These are phyloP conservation scores for Pelosia muscerda DNA, from an alignment of 2,888 invertebrate species.

Conservation along the genomic window DNA sequence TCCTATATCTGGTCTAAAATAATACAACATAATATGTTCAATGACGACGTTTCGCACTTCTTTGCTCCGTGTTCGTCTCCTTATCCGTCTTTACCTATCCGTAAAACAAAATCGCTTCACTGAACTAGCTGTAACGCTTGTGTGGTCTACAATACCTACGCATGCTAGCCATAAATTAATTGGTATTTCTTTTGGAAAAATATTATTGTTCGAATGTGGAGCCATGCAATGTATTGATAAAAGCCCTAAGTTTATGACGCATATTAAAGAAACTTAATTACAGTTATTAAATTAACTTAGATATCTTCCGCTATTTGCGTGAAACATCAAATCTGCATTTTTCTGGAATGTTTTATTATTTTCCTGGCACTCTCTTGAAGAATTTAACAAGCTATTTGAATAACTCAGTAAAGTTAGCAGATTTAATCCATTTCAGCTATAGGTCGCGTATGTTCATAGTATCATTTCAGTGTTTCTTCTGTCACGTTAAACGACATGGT, in stretches of 20 bases:
- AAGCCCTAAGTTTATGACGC: no score
- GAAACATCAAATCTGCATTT: no score
- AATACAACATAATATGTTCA: background rate
- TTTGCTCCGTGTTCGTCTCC: background rate
- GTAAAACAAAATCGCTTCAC: slow-evolving; percentile 3
- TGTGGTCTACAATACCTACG: slow-evolving; percentile 3
- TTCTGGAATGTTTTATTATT: background rate
- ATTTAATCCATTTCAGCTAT: background rate
- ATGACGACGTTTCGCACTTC: no score
- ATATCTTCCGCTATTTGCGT: no score
- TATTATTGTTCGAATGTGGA: no score
- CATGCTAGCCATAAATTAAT: slow-evolving; percentile 11
- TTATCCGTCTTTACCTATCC: no score
- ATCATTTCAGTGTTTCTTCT: background rate
- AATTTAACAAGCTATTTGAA: no score
- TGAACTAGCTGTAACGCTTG: slow-evolving; percentile 4
- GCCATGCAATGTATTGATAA: no score
- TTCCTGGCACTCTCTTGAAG: background rate
- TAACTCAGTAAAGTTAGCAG: background rate
- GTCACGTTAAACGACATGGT: background rate
- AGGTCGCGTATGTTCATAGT: background rate
- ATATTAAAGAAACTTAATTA: no score
- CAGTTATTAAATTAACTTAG: no score
- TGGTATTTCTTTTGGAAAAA: slow-evolving; percentile 6
- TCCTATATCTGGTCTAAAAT: background rate